Evolutionary conservation across 2,888 invertebrate species (phyloP).

Genomic region (Unio pictorum): DNA sequence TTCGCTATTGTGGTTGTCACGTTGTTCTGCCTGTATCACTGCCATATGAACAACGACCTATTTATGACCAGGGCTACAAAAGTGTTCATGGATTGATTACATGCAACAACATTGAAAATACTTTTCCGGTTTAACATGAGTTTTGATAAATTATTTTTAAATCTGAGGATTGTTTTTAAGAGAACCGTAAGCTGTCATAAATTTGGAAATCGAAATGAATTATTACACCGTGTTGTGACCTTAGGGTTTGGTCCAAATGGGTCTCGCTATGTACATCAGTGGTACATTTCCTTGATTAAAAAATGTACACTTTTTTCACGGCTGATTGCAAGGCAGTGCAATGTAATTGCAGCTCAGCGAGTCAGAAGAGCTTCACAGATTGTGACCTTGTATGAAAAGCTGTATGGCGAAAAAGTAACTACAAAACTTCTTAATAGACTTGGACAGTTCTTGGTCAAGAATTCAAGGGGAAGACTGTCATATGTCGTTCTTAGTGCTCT

Average conservation of each 20-base stretch:
- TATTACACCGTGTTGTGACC: no score
- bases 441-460: slow-evolving; percentile 21
- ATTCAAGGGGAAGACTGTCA: slow-evolving; percentile 25
- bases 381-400: slow-evolving; percentile 47
- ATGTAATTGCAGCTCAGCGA: slow-evolving; percentile 58
- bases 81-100: no score
- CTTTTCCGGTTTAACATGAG: no score
- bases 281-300: slow-evolving; percentile 20
- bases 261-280: neutral
- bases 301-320: slow-evolving; percentile 32
- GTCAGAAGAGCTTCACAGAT: slow-evolving; percentile 54
- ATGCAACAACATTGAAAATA: no score
- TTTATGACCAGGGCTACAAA: no score
- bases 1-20: no score
- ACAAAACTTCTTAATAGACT: slow-evolving; percentile 41
- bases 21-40: no score
- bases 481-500: slow-evolving; percentile 50
- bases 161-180: no score
- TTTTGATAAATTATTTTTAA: no score
- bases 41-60: no score
- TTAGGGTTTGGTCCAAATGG: slow-evolving; percentile 1
- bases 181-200: no score
- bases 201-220: no score
- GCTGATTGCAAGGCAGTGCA: slow-evolving; percentile 56
- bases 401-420: slow-evolving; percentile 53